These are phyloP conservation scores for Achlya flavicornis DNA, from an alignment of 2,888 invertebrate species.

Conservation along the genomic window DNA sequence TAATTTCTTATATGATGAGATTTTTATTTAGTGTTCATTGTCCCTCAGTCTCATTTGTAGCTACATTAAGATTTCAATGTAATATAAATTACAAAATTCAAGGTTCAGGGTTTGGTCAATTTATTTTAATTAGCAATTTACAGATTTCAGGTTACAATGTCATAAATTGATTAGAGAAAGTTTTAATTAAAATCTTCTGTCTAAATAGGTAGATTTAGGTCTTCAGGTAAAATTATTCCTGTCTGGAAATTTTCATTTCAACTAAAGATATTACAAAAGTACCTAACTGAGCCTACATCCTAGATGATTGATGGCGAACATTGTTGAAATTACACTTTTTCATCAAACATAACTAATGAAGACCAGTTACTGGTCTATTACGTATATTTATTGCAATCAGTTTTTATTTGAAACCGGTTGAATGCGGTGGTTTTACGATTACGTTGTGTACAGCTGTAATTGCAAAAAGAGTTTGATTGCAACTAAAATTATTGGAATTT, in stretches of 20 bases:
- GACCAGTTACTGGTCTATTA: background rate
- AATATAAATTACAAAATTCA: too few species aligned
- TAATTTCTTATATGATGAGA: too few species aligned
- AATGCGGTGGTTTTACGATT: too few species aligned
- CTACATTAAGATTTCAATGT: too few species aligned
- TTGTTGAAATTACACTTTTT: background rate
- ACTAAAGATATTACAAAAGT: conserved; percentile 4
- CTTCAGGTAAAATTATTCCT: background rate
- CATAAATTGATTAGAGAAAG: background rate
- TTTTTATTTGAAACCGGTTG: background rate
- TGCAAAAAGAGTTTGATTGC: background rate
- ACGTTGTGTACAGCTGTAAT: background rate
- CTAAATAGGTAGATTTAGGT: background rate
- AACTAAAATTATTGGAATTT: background rate
- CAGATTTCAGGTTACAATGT: background rate
- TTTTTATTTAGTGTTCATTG: too few species aligned
- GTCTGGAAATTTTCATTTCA: background rate
- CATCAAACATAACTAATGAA: background rate
- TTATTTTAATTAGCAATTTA: too few species aligned
- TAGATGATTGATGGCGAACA: conserved; percentile 2
- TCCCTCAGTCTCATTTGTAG: too few species aligned
- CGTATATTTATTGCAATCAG: background rate
- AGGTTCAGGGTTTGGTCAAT: too few species aligned
- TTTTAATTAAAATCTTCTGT: background rate
- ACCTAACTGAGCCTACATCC: background rate